Percentiles rank a stretch among this genome's conserved stretches.
Evolutionary conservation across 2,888 invertebrate species (phyloP).

Genomic region (Pedicia rivosa): DNA sequence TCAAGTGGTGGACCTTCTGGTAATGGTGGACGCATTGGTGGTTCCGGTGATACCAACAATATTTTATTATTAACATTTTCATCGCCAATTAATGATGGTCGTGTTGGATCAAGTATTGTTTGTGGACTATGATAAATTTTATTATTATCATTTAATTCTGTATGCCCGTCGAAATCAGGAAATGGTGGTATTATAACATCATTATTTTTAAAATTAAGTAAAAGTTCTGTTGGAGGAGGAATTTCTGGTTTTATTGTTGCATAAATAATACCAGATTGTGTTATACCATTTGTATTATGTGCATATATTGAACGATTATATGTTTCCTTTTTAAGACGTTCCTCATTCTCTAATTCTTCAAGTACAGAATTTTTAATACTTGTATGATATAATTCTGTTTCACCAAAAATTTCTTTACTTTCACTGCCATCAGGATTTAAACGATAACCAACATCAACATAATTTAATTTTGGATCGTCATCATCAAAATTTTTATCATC

Average conservation of each 20-base stretch:
- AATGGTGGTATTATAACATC: slow-evolving; percentile 6
- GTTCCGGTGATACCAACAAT: slow-evolving; percentile 18
- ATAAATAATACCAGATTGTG: slow-evolving; percentile 20
- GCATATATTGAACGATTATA: slow-evolving; percentile 2
- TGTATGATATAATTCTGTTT: slow-evolving; percentile 25
- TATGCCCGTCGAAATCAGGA: slow-evolving; percentile 4
- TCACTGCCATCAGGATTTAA: slow-evolving; percentile 32
- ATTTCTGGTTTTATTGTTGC: slow-evolving; percentile 29
- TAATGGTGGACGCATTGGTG: slow-evolving; percentile 18
- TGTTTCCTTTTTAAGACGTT: slow-evolving; percentile 3
- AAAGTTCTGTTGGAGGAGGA: slow-evolving; percentile 17
- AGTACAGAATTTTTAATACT: slow-evolving; percentile 24
- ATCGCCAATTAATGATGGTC: slow-evolving; percentile 28
- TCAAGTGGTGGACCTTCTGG: slow-evolving; percentile 38
- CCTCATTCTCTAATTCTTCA: slow-evolving; percentile 16
- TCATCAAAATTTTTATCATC: slow-evolving; percentile 9
- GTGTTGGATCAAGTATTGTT: slow-evolving; percentile 20
- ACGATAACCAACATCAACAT: slow-evolving; percentile 30
- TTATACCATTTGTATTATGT: background rate
- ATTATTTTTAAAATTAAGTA: slow-evolving; percentile 15
- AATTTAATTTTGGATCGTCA: slow-evolving; percentile 22
- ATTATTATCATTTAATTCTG: slow-evolving; percentile 6
- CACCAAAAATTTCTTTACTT: slow-evolving; percentile 25
- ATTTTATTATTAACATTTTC: slow-evolving; percentile 22
- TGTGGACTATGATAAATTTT: slow-evolving; percentile 11